phyloP scores from a whole-genome alignment of 2,113 vertebrate genomes.

The Chaetorhynchus papuensis region DNA sequence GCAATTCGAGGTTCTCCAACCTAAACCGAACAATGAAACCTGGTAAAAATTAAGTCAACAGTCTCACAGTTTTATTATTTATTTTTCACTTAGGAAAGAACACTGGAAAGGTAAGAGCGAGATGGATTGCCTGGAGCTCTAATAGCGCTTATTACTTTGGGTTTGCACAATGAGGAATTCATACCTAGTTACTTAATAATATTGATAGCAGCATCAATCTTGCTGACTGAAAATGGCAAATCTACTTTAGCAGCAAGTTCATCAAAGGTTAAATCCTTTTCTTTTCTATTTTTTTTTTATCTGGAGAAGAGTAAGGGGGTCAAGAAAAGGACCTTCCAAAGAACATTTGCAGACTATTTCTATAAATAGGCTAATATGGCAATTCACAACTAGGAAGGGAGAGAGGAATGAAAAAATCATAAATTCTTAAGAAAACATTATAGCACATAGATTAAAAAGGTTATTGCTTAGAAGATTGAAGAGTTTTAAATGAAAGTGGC shows the following conservation, averaged over 20 bases:
- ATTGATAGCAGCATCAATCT: slow-evolving; percentile 64
- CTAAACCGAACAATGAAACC: background rate
- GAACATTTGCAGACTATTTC: background rate
- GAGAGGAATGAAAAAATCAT: background rate
- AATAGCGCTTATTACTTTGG: slow-evolving; percentile 29
- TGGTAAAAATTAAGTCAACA: background rate
- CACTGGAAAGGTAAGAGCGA: background rate
- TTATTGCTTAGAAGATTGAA: slow-evolving; percentile 22
- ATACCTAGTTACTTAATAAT: slow-evolving; percentile 58
- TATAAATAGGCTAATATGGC: background rate
- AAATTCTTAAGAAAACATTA: slow-evolving; percentile 43
- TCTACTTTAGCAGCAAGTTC: slow-evolving; percentile 57
- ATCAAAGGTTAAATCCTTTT: slow-evolving; percentile 46
- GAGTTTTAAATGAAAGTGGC: slow-evolving; percentile 29
- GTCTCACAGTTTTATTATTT: background rate
- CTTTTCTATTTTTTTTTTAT: background rate
- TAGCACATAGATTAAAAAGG: slow-evolving; percentile 15
- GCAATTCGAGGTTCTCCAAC: background rate
- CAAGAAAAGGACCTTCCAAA: slow-evolving; percentile 36
- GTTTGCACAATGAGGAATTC: slow-evolving; percentile 53
- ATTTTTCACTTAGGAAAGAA: background rate
- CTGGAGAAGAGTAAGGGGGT: background rate
- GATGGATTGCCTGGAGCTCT: slow-evolving; percentile 17
- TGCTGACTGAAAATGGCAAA: slow-evolving; percentile 48
- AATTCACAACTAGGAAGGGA: background rate